Evolutionary conservation across 2,888 invertebrate species (phyloP), one percentile per base, ranked within the genome.

Genomic region (Perizoma affinitatum): DNA sequence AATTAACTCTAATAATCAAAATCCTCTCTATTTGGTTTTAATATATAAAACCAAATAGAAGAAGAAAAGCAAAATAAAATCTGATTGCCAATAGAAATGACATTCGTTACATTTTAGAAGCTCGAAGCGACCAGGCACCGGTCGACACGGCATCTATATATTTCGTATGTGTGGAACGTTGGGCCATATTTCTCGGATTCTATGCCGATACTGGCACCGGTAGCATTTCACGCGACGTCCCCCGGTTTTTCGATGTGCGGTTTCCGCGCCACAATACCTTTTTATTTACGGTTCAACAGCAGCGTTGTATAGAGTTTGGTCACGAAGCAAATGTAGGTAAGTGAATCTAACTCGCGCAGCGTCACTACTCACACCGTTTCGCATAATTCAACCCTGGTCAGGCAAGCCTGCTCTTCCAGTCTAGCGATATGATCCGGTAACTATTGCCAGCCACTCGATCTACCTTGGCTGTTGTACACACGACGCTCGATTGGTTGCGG

Each of bases 181-280:
- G 66, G 75, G 74, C 82, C 80, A 86, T 88, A 90, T 87, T 87
- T 90, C 84, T 82, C 75, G 75, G 77, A 80, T 83, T 83, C 82
- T 86, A 81, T 79, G 75, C 79, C 82, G 66, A 80, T 80, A 74
- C 77, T 75, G 72, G 75, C 74, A 80, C 82, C 85, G 86, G 86
- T 82, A 85, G 82, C 84, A 82, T 85, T 90, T 88, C 88, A 90
- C 87, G 87, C 87, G 85, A 87, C 80, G 78, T 79, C 83, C 80
- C 73, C 83, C 82, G 81, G 82, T 86, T 86, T 88, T 88, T 88
- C 80, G 82, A 88, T 85, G 83, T 83, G 85, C 81, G 83, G 83
- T 86, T 88, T 87, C 88, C 86, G 84, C 80, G 73, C 81, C 80
- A 86, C 84, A 86, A 84, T 83, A 79, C 78, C 78, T 76, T 84